These are phyloP conservation scores for Ochlodes sylvanus DNA, from an alignment of 2,888 invertebrate genomes.

Conservation along the genomic window DNA sequence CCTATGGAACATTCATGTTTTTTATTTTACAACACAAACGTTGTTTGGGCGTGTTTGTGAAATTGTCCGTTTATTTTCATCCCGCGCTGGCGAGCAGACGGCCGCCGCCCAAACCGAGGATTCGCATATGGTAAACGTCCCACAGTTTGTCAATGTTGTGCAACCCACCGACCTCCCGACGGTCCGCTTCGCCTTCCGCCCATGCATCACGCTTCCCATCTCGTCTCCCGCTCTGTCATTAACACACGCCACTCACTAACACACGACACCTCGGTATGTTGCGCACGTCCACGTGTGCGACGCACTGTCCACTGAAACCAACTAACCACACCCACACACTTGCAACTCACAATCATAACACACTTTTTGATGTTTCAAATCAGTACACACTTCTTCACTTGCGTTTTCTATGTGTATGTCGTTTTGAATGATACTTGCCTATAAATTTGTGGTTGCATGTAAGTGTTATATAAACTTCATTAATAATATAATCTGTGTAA, in stretches of 20 bases:
- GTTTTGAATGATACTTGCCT: slow-evolving; percentile 41
- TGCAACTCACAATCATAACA: slow-evolving; percentile 27
- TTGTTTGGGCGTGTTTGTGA: slow-evolving; percentile 61
- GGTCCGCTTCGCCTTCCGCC: slow-evolving; percentile 64
- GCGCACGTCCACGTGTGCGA: slow-evolving; percentile 19
- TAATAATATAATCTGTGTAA: slow-evolving; percentile 6
- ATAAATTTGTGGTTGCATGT: slow-evolving; percentile 43
- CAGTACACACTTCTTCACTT: slow-evolving; percentile 29
- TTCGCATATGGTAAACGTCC: slow-evolving; percentile 93
- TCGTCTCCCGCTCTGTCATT: slow-evolving; percentile 37
- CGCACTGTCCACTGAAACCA: slow-evolving; percentile 12
- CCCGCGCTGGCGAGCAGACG: slow-evolving; percentile 86
- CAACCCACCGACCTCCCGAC: slow-evolving; percentile 69
- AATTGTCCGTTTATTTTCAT: slow-evolving; percentile 82
- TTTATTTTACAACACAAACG: slow-evolving; percentile 14
- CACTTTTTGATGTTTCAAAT: slow-evolving; percentile 25
- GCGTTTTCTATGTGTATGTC: slow-evolving; percentile 39
- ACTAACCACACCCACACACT: slow-evolving; percentile 18
- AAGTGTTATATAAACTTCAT: slow-evolving; percentile 31
- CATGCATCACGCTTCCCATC: slow-evolving; percentile 77
- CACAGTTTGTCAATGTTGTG: slow-evolving; percentile 70
- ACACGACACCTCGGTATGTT: background rate
- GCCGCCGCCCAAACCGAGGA: slow-evolving; percentile 95
- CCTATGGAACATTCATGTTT: slow-evolving; percentile 32
- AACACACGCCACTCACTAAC: slow-evolving; percentile 24